Conservation (phyloP, 2,888 invertebrate genomes). For the Ichneumoninae sp. region DNA sequence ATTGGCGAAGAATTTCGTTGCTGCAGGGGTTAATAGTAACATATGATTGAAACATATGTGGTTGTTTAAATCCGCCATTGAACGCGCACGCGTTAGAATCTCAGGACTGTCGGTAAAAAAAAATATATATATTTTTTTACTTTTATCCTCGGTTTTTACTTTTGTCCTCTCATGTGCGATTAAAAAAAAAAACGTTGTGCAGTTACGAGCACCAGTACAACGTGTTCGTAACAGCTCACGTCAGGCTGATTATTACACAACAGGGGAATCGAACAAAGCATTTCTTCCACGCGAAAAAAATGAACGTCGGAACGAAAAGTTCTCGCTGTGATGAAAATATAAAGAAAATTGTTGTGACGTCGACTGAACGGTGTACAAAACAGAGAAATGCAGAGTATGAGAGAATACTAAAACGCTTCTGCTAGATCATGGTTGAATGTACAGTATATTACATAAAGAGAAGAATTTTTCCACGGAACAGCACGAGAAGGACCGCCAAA, state of each 20-base stretch:
- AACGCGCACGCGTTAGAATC: too few species aligned
- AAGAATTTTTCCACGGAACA: conserved; percentile 38
- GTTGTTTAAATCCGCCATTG: too few species aligned
- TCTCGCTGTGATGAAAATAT: background rate
- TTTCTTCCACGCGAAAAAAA: background rate
- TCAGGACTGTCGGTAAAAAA: too few species aligned
- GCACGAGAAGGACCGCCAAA: conserved; percentile 21
- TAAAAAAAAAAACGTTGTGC: too few species aligned
- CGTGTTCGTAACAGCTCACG: too few species aligned
- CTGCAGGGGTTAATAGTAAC: too few species aligned
- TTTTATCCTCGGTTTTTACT: too few species aligned
- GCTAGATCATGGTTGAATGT: conserved; percentile 12
- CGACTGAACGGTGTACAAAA: background rate
- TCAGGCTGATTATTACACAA: background rate
- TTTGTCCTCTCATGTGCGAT: too few species aligned
- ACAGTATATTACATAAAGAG: conserved; percentile 41
- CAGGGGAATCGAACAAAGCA: background rate
- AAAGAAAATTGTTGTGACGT: background rate
- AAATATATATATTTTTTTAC: too few species aligned
- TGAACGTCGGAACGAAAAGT: background rate
- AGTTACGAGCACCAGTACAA: too few species aligned
- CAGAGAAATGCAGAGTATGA: background rate
- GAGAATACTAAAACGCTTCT: conserved; percentile 22
- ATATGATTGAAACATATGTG: too few species aligned
- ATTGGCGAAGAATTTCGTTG: too few species aligned